A percentile compares a stretch with the other conserved stretches of the same genome.
Evolutionary conservation across 2,888 invertebrate species (phyloP).

Genomic region (Synergus itoensis): DNA sequence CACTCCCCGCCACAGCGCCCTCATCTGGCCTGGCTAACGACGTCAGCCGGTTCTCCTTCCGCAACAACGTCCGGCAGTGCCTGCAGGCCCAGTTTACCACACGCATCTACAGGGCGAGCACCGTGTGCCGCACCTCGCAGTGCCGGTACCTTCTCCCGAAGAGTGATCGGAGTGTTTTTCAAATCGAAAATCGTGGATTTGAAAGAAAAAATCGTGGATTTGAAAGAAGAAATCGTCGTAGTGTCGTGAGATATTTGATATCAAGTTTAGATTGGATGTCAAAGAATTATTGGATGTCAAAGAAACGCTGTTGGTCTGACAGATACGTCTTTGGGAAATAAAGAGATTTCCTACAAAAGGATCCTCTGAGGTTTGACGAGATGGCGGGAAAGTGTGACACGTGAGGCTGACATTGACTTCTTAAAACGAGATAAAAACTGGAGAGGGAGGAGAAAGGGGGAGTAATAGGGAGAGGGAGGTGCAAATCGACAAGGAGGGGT

Average conservation of each 20-base stretch:
- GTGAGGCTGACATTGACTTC: slow-evolving; percentile 41
- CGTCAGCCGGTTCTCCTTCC: slow-evolving; percentile 55
- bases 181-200: not conserved
- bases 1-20: slow-evolving; percentile 53
- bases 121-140: slow-evolving; percentile 53
- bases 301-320: not conserved
- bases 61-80: slow-evolving; percentile 56
- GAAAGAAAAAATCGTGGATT: not conserved
- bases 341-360: not conserved
- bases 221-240: not conserved
- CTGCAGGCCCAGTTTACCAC: slow-evolving; percentile 70
- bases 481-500: slow-evolving; percentile 20
- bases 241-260: not conserved
- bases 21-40: slow-evolving; percentile 42
- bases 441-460: slow-evolving; percentile 31
- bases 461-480: slow-evolving; percentile 47
- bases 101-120: slow-evolving; percentile 70
- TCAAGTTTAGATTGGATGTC: not conserved
- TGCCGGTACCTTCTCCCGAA: slow-evolving; percentile 25
- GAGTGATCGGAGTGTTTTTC: slow-evolving; percentile 1
- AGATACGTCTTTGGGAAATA: not conserved
- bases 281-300: too few relatives aligned
- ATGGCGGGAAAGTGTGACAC: slow-evolving; percentile 48
- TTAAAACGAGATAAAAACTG: slow-evolving; percentile 19
- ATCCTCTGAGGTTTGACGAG: not conserved